These are phyloP conservation scores for Pteria penguin DNA, from an alignment of 2,888 invertebrate genomes.

Conservation along the genomic window DNA sequence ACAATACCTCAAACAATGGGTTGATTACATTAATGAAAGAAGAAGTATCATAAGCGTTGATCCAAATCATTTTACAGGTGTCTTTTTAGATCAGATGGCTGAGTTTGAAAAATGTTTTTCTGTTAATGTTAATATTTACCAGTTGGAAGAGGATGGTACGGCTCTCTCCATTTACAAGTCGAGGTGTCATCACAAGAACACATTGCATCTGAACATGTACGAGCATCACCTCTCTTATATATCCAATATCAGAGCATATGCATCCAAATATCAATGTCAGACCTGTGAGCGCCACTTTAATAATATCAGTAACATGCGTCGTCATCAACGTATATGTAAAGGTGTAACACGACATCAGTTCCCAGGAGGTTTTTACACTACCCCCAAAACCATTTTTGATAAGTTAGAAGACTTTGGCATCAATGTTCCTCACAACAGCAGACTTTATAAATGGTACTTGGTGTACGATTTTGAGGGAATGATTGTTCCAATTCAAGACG, in stretches of 20 bases:
- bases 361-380: constrained; percentile 37
- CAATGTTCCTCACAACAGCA: constrained; percentile 29
- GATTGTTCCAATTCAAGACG: constrained; percentile 8
- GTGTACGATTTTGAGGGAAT: constrained; percentile 44
- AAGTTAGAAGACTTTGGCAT: constrained; percentile 42
- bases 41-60: too few relatives aligned
- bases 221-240: constrained; percentile 35
- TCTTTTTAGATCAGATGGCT: not conserved
- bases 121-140: constrained; percentile 27
- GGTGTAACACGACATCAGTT: constrained; percentile 23
- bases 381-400: constrained; percentile 30
- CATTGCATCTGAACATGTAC: constrained; percentile 34
- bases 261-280: constrained; percentile 19
- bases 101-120: constrained; percentile 30
- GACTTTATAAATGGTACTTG: constrained; percentile 37
- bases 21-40: constrained; percentile 24
- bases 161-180: constrained; percentile 20
- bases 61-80: constrained; percentile 20
- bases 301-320: not conserved
- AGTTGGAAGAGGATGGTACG: constrained; percentile 14
- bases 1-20: constrained; percentile 7
- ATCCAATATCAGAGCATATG: not conserved
- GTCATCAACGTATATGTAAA: constrained; percentile 22
- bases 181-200: not conserved
- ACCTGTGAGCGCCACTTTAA: constrained; percentile 11